Evolutionary conservation across 2,888 invertebrate genomes (phyloP).

Genomic region (Eurois occulta): DNA sequence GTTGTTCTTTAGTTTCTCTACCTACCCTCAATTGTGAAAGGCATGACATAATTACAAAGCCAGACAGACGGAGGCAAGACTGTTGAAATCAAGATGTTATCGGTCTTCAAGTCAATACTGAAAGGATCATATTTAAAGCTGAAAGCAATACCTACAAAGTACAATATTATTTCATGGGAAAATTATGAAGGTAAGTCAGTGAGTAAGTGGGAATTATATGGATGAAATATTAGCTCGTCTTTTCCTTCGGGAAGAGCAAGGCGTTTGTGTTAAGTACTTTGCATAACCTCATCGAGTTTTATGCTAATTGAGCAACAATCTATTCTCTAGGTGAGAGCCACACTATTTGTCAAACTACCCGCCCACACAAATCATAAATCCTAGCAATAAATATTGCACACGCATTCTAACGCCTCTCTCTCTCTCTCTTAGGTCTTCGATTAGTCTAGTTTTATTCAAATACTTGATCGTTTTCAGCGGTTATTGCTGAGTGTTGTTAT

Average conservation of each 20-base stretch:
- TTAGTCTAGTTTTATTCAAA: neutral
- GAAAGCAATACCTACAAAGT: no score
- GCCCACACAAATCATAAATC: constrained; percentile 32
- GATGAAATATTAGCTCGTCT: neutral
- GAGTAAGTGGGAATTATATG: neutral
- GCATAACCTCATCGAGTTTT: constrained; percentile 22
- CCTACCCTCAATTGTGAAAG: constrained; percentile 12
- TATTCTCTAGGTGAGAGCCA: constrained; percentile 17
- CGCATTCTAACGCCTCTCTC: neutral
- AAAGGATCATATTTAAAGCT: constrained; percentile 15
- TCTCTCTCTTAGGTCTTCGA: neutral
- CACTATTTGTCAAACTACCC: constrained; percentile 22
- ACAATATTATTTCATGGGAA: neutral
- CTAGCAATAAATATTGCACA: constrained; percentile 5
- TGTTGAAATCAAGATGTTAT: constrained; percentile 13
- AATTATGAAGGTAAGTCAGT: neutral
- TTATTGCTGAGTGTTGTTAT: neutral
- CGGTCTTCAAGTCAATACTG: neutral
- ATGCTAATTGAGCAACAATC: constrained; percentile 27
- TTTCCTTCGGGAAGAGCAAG: neutral
- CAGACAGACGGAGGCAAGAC: constrained; percentile 3
- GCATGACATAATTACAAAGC: constrained; percentile 25
- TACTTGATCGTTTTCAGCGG: neutral
- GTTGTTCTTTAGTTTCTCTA: neutral
- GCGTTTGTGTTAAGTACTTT: neutral